A percentile compares a stretch with the other conserved stretches of the same genome.
phyloP scores from a whole-genome alignment of 2,888 invertebrate genomes.

The Helleia helle region DNA sequence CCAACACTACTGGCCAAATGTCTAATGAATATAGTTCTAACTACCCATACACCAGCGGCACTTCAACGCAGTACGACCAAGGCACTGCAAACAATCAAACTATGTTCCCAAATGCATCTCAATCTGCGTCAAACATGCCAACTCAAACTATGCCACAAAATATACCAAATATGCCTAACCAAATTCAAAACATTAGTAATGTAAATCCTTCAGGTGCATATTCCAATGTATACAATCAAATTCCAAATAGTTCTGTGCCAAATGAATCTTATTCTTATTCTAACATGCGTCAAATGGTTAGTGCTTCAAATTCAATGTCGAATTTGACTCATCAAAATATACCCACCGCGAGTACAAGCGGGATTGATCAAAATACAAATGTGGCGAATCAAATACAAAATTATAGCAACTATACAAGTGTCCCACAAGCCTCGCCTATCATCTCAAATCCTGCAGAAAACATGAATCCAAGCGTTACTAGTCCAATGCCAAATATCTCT shows the following conservation, averaged over 20 bases:
- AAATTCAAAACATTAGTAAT: background rate
- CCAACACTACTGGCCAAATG: constrained; percentile 37
- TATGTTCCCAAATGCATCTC: constrained; percentile 9
- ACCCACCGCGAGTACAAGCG: background rate
- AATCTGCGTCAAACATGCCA: constrained; percentile 13
- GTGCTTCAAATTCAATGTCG: background rate
- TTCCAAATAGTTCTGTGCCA: constrained; percentile 5
- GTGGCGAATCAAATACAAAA: background rate
- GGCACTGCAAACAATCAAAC: constrained; percentile 10
- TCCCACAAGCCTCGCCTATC: constrained; percentile 10
- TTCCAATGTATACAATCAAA: constrained; percentile 3
- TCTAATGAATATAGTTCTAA: constrained; percentile 40
- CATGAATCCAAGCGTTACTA: background rate
- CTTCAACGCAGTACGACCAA: constrained; percentile 25
- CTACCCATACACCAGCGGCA: constrained; percentile 39
- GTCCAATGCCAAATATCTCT: constrained; percentile 14
- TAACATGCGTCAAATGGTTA: constrained; percentile 3
- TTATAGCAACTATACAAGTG: background rate
- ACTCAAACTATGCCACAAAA: background rate
- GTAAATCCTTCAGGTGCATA: background rate
- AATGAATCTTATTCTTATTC: constrained; percentile 7
- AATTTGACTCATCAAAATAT: background rate
- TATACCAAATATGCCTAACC: background rate
- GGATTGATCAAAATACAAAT: background rate
- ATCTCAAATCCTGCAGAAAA: constrained; percentile 9